These are phyloP conservation scores for Dryocosmus kuriphilus DNA, from an alignment of 2,888 invertebrate genomes.

Conservation along the genomic window DNA sequence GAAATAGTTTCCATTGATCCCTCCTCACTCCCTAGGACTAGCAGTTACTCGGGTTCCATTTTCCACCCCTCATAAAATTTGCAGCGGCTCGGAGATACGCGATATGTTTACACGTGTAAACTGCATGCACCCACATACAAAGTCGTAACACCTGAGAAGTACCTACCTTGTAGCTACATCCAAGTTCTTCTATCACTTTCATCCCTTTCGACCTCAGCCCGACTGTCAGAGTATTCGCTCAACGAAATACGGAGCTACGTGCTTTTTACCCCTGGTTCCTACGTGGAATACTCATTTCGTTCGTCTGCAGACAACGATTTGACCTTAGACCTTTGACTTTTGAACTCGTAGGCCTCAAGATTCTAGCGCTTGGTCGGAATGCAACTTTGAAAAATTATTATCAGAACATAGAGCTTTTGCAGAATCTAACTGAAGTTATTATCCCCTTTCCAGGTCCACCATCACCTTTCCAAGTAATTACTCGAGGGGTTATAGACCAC, in stretches of 20 bases:
- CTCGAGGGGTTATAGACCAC: no score
- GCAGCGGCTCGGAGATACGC: slow-evolving; percentile 60
- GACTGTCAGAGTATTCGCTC: slow-evolving; percentile 55
- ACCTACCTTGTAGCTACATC: slow-evolving; percentile 61
- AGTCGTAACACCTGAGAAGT: slow-evolving; percentile 59
- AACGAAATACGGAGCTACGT: slow-evolving; percentile 71
- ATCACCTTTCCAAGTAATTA: no score
- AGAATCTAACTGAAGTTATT: no score
- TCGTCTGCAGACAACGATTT: slow-evolving; percentile 46
- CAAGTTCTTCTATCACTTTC: slow-evolving; percentile 61
- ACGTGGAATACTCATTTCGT: slow-evolving; percentile 68
- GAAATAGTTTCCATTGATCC: slow-evolving; percentile 16
- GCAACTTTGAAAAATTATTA: no score
- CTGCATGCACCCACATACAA: slow-evolving; percentile 31
- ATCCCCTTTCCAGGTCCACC: no score
- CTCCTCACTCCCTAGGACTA: slow-evolving; percentile 46
- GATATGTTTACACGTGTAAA: slow-evolving; percentile 51
- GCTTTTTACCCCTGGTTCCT: slow-evolving; percentile 61
- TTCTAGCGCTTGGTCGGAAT: slow-evolving; percentile 30
- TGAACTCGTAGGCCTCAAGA: background rate
- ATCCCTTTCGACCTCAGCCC: slow-evolving; percentile 52
- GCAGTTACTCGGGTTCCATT: slow-evolving; percentile 67
- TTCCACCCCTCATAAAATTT: slow-evolving; percentile 68
- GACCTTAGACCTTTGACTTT: slow-evolving; percentile 28
- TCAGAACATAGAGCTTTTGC: no score